Evolutionary conservation across 1,140 invertebrate genomes (phyloP).

Genomic region (Lucilia cuprina): DNA sequence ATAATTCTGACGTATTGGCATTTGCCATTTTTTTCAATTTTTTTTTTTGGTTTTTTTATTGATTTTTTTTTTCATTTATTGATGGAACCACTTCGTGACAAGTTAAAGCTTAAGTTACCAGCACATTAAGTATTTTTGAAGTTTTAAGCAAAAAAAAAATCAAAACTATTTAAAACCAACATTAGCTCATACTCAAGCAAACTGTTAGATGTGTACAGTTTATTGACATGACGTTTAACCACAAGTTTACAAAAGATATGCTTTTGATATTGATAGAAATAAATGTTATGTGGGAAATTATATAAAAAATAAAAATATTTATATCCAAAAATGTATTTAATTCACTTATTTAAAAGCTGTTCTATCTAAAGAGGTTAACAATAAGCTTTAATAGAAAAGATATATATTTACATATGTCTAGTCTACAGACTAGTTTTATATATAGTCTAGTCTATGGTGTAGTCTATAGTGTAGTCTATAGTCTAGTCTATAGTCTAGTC

Average conservation of each 20-base stretch:
- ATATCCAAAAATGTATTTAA: no score
- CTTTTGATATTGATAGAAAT: background rate
- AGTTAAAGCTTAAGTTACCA: background rate
- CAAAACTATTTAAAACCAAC: background rate
- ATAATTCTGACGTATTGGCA: background rate
- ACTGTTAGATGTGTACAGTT: background rate
- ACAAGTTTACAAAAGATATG: background rate
- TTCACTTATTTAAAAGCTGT: no score
- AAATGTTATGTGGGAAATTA: background rate
- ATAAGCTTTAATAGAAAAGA: no score
- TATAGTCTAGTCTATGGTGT: no score
- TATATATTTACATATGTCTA: no score
- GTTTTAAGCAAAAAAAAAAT: background rate
- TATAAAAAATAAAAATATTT: no score
- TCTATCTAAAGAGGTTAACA: no score
- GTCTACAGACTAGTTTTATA: no score
- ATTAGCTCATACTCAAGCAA: background rate
- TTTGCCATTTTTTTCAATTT: background rate
- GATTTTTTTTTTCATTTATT: background rate
- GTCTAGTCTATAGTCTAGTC: no score
- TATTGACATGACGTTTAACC: background rate
- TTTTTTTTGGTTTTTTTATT: background rate
- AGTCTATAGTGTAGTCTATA: no score
- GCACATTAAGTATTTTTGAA: background rate
- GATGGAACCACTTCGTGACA: background rate